A percentile compares a stretch with the other conserved stretches of the same genome.
These are phyloP conservation scores for Harmothoe impar DNA, from an alignment of 2,888 invertebrate genomes.

Conservation along the genomic window DNA sequence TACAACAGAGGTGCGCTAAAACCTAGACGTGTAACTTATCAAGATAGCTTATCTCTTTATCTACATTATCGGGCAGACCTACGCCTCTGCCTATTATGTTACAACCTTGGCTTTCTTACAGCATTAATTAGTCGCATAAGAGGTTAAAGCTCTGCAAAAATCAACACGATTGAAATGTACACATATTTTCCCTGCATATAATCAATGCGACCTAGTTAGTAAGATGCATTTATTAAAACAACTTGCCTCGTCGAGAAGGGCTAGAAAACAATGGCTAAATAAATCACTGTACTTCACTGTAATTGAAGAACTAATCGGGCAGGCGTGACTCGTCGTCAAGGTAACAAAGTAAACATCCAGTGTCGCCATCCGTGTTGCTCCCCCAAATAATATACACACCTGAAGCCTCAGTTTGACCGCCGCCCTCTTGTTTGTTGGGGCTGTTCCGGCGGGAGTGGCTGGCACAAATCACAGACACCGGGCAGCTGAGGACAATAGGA, in stretches of 20 bases:
- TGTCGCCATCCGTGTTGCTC: not conserved
- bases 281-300: conserved; percentile 49
- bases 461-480: no score
- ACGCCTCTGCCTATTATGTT: conserved; percentile 36
- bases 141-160: conserved; percentile 57
- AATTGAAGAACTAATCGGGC: conserved; percentile 33
- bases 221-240: conserved; percentile 46
- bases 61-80: conserved; percentile 38
- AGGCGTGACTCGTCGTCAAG: conserved; percentile 4
- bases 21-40: conserved; percentile 37
- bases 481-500: not conserved
- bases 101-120: conserved; percentile 56
- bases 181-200: conserved; percentile 59
- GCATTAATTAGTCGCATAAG: conserved; percentile 32
- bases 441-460: not conserved
- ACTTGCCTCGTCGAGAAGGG: conserved; percentile 3
- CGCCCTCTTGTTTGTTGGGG: not conserved
- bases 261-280: conserved; percentile 44
- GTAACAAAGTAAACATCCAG: conserved; percentile 40
- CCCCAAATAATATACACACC: not conserved
- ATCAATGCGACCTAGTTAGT: conserved; percentile 38
- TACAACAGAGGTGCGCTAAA: conserved; percentile 47
- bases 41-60: conserved; percentile 42
- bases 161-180: conserved; percentile 57
- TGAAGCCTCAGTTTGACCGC: not conserved